Percentiles rank a stretch among this genome's conserved stretches.
Conservation (phyloP, 2,888 invertebrate genomes). For the Strigamia crassipes region DNA sequence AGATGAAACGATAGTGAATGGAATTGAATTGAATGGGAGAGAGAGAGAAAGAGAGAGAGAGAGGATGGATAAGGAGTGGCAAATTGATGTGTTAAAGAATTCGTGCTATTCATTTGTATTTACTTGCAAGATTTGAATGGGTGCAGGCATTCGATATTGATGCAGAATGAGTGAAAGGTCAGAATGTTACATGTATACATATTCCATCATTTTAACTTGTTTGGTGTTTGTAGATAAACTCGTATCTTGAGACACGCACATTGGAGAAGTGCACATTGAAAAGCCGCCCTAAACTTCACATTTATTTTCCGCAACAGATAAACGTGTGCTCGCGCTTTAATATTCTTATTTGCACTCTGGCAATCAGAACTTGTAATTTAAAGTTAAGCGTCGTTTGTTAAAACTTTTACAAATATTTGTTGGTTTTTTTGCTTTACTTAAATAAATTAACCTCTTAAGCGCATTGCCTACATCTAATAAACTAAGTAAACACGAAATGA, state of each 20-base stretch:
- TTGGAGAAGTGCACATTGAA: slow-evolving; percentile 27
- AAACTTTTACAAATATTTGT: not conserved
- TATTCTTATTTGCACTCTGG: not conserved
- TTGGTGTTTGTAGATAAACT: slow-evolving; percentile 19
- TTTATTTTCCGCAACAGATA: not conserved
- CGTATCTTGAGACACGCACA: slow-evolving; percentile 24
- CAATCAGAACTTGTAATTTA: slow-evolving; percentile 13
- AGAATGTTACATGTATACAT: slow-evolving; percentile 14
- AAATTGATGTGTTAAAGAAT: too few relatives aligned
- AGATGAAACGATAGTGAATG: too few relatives aligned
- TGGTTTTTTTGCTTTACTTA: not conserved
- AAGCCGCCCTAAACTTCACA: not conserved
- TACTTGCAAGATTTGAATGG: not conserved
- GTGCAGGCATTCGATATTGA: not conserved
- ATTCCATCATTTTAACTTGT: slow-evolving; percentile 20
- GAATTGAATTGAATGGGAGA: too few relatives aligned
- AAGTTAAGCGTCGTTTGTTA: slow-evolving; percentile 12
- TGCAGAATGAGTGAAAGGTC: slow-evolving; percentile 2
- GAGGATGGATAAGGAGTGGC: too few relatives aligned
- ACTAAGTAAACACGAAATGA: not conserved
- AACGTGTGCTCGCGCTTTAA: slow-evolving; percentile 3
- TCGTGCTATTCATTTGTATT: not conserved
- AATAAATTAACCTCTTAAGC: slow-evolving; percentile 1
- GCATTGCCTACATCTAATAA: too few relatives aligned
- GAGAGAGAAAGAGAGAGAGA: not conserved